These are phyloP conservation scores for Montipora sp. DNA, from an alignment of 64 coral and sea anemone species.

Conservation along the genomic window DNA sequence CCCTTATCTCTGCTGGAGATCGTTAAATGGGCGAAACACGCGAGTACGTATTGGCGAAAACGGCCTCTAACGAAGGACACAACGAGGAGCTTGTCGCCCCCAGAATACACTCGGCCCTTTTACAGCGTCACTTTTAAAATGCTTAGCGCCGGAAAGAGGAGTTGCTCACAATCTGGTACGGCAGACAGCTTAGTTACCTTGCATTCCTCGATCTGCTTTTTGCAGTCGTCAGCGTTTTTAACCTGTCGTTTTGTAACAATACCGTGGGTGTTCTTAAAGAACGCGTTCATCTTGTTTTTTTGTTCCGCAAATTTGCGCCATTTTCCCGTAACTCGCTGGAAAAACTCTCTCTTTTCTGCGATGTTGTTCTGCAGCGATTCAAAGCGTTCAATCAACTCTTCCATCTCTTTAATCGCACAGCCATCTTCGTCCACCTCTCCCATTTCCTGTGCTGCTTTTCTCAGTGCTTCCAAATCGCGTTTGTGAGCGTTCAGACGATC, in stretches of 20 bases:
- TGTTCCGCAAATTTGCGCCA: conserved; percentile 86
- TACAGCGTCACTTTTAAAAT: no score
- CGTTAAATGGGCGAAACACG: no score
- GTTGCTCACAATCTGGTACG: no score
- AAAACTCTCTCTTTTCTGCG: conserved; percentile 77
- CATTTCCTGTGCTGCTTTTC: conserved; percentile 84
- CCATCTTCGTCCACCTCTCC: conserved; percentile 81
- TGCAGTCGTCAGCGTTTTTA: conserved; percentile 78
- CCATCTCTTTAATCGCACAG: conserved; percentile 74
- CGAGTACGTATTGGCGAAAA: no score
- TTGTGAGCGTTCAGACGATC: conserved; percentile 90
- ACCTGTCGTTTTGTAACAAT: conserved; percentile 75
- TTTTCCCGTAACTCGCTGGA: conserved; percentile 74
- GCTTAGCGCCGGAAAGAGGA: no score
- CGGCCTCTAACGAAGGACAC: no score
- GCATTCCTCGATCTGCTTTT: conserved; percentile 88
- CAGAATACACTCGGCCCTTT: no score
- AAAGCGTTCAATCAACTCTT: conserved; percentile 82
- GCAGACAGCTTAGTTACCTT: conserved; percentile 38
- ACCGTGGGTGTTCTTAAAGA: conserved; percentile 85
- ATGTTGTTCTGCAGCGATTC: conserved; percentile 84
- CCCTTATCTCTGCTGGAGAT: no score
- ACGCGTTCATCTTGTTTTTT: conserved; percentile 90
- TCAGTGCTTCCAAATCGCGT: conserved; percentile 81
- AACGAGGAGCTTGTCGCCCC: not conserved